Evolutionary conservation across 2,113 vertebrate species (phyloP).

Genomic region (Athene cunicularia): DNA sequence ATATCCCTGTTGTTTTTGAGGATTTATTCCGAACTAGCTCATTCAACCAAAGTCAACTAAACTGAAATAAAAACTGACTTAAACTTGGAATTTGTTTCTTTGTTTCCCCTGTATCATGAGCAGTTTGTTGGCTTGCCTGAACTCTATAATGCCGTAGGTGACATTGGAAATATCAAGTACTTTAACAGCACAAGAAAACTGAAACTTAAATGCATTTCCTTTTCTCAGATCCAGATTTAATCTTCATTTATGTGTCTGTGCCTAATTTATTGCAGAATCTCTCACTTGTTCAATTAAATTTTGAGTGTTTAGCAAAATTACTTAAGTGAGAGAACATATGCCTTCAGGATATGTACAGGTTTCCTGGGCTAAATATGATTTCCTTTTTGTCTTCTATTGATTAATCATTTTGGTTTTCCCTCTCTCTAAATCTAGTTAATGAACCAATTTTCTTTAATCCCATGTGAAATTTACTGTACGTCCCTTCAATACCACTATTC

Average conservation of each 20-base stretch:
- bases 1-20: fast-evolving
- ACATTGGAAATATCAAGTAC: neutral
- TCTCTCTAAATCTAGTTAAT: conserved; percentile 25
- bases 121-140: neutral
- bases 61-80: neutral
- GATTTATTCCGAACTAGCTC: neutral
- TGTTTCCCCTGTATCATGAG: neutral
- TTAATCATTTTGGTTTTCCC: conserved; percentile 26
- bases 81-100: neutral
- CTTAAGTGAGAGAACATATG: conserved; percentile 25
- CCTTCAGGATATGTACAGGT: neutral
- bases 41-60: neutral
- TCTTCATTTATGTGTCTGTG: neutral
- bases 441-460: conserved; percentile 26
- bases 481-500: neutral
- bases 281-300: conserved; percentile 1
- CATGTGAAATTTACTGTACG: conserved; percentile 4
- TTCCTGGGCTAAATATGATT: conserved; percentile 6
- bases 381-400: conserved; percentile 24
- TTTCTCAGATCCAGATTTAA: neutral
- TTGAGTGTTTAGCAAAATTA: neutral
- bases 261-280: conserved; percentile 28
- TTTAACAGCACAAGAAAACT: conserved; percentile 13
- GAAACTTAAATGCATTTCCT: conserved; percentile 5
- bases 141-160: neutral